Percentiles rank a stretch among this genome's conserved stretches.
phyloP scores from a whole-genome alignment of 2,888 invertebrate genomes.

The Plemyria rubiginata region DNA sequence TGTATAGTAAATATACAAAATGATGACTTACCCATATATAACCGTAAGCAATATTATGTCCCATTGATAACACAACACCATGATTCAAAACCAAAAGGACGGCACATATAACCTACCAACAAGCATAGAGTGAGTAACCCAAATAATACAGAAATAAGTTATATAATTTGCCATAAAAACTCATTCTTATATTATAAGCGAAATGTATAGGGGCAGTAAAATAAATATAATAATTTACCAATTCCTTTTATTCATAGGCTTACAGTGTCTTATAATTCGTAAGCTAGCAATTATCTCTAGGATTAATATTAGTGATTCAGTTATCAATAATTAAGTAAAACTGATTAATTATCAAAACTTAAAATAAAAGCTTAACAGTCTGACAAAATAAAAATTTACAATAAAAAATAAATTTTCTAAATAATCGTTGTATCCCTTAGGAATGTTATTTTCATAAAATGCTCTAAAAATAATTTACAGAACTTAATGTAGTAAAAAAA shows the following conservation, averaged over 20 bases:
- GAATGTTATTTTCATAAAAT: slow-evolving; percentile 65
- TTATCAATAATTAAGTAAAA: slow-evolving; percentile 49
- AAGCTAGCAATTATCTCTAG: slow-evolving; percentile 65
- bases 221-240: slow-evolving; percentile 64
- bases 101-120: slow-evolving; percentile 4
- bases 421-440: slow-evolving; percentile 77
- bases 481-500: slow-evolving; percentile 60
- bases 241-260: slow-evolving; percentile 78
- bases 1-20: neutral
- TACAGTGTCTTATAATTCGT: slow-evolving; percentile 68
- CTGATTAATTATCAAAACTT: slow-evolving; percentile 47
- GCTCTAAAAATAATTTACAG: slow-evolving; percentile 73
- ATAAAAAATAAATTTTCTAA: slow-evolving; percentile 65
- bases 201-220: slow-evolving; percentile 42
- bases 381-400: slow-evolving; percentile 82
- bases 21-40: slow-evolving; percentile 10
- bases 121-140: slow-evolving; percentile 13
- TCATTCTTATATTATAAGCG: neutral
- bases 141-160: slow-evolving; percentile 2
- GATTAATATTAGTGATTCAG: slow-evolving; percentile 48
- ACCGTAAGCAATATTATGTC: slow-evolving; percentile 15
- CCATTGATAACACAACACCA: slow-evolving; percentile 7
- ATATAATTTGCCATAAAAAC: neutral
- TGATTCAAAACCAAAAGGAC: neutral
- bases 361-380: slow-evolving; percentile 60